A percentile compares a stretch with the other conserved stretches of the same genome.
phyloP scores from a whole-genome alignment of 2,797 vertebrate species.

The Crenuchus spilurus region DNA sequence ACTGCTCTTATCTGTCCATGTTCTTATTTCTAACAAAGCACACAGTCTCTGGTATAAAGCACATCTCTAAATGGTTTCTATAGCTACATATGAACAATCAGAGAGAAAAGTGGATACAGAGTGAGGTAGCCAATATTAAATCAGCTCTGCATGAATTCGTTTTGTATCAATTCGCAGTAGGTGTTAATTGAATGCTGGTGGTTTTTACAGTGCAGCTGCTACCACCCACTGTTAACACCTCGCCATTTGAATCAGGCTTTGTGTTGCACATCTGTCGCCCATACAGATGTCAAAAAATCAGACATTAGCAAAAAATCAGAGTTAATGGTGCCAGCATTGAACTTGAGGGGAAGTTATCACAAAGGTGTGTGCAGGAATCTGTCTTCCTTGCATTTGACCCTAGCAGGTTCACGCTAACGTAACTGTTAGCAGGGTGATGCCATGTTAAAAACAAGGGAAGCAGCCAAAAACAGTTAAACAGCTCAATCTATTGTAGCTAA shows the following conservation, averaged over 20 bases:
- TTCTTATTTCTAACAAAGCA: background rate
- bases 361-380: no score
- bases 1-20: background rate
- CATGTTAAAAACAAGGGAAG: background rate
- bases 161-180: conserved; percentile 8
- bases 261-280: conserved; percentile 22
- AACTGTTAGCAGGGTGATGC: background rate
- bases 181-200: conserved; percentile 26
- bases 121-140: conserved; percentile 14
- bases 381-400: no score
- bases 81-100: conserved; percentile 14
- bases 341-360: no score
- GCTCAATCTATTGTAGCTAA: background rate
- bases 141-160: conserved; percentile 7
- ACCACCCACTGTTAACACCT: conserved; percentile 39
- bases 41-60: background rate
- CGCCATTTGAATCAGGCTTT: background rate
- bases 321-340: background rate
- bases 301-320: background rate
- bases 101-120: background rate
- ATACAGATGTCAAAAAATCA: background rate
- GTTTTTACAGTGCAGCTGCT: conserved; percentile 28
- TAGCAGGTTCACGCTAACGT: background rate
- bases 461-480: background rate
- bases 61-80: conserved; percentile 3